Evolutionary conservation across 2,113 vertebrate genomes (phyloP).

Genomic region (Melospiza melodia): DNA sequence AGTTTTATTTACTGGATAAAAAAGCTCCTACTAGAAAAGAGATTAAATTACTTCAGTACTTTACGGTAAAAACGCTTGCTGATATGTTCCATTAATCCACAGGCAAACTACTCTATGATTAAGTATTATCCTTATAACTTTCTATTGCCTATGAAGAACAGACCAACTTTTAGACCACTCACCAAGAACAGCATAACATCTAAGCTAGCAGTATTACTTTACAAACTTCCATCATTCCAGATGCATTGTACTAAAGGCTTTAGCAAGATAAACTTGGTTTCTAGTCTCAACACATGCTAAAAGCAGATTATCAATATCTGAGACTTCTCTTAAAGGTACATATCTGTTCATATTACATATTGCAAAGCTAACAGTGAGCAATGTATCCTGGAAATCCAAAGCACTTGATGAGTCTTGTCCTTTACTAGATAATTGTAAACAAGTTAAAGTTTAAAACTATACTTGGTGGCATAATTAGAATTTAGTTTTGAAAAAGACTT

Average conservation of each 20-base stretch:
- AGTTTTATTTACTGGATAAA: background rate
- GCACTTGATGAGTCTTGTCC: background rate
- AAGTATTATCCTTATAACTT: background rate
- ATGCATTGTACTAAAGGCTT: background rate
- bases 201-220: background rate
- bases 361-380: background rate
- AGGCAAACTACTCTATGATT: background rate
- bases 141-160: background rate
- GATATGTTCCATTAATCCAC: background rate
- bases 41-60: background rate
- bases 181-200: background rate
- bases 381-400: background rate
- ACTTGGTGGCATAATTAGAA: background rate
- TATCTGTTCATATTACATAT: background rate
- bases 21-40: background rate
- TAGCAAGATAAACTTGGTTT: background rate
- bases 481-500: background rate
- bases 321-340: background rate
- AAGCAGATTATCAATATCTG: background rate
- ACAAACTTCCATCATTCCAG: background rate
- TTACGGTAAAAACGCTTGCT: background rate
- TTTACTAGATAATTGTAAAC: background rate
- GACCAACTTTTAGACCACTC: background rate
- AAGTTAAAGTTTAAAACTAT: background rate
- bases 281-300: background rate